Conservation (phyloP, 1,140 invertebrate species). For the Atta cephalotes region DNA sequence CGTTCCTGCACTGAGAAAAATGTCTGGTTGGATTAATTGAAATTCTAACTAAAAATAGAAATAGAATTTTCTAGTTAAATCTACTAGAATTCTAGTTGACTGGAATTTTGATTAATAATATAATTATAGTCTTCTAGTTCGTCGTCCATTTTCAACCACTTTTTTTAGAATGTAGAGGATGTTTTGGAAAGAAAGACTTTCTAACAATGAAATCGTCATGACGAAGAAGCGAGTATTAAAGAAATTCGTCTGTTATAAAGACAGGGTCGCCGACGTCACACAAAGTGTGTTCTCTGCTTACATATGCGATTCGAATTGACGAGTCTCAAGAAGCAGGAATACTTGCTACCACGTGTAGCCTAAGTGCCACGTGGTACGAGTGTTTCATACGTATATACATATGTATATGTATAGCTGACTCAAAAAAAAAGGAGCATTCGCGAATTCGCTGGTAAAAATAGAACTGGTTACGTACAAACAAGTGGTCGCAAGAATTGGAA, state of each 20-base stretch:
- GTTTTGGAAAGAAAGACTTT: no score
- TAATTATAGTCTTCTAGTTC: no score
- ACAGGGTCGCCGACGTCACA: constrained; percentile 11
- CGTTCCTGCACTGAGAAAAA: no score
- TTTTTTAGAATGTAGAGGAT: no score
- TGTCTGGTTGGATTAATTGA: no score
- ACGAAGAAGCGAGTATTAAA: not conserved
- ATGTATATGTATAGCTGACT: not conserved
- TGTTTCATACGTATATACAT: constrained; percentile 36
- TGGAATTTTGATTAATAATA: no score
- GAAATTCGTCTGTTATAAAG: constrained; percentile 8
- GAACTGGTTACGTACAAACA: constrained; percentile 58
- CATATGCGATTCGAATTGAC: constrained; percentile 42
- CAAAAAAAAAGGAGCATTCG: constrained; percentile 42
- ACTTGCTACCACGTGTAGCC: constrained; percentile 71
- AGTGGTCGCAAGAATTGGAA: constrained; percentile 68
- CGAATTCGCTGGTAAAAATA: constrained; percentile 69
- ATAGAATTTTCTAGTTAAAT: no score
- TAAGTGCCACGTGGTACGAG: constrained; percentile 71
- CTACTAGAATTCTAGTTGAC: no score
- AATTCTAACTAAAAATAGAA: no score
- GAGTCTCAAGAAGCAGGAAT: constrained; percentile 46
- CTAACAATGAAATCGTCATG: not conserved
- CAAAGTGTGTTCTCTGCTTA: constrained; percentile 36
- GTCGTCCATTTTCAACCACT: no score